phyloP scores from a whole-genome alignment of 2,888 invertebrate genomes.

The Drosophila picticornis region DNA sequence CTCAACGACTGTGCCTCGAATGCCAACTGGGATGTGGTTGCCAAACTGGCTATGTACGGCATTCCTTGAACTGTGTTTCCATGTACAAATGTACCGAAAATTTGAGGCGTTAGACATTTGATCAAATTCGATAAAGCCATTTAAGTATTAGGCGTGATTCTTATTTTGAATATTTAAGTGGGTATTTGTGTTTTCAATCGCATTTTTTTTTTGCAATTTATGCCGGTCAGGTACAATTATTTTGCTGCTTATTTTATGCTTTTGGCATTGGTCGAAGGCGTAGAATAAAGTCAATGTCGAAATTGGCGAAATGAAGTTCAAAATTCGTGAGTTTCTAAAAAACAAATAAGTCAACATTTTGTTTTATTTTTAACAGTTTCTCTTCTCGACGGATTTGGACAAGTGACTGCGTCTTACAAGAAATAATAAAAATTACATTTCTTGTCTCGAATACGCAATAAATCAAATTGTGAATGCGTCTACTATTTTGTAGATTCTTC shows the following conservation, averaged over 20 bases:
- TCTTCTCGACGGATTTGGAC: background rate
- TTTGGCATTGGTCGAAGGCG: background rate
- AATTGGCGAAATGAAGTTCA: conserved; percentile 6
- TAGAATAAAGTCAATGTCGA: background rate
- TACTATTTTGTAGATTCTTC: conserved; percentile 21
- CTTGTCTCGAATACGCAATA: conserved; percentile 38
- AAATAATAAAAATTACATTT: conserved; percentile 7
- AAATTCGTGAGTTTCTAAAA: conserved; percentile 25
- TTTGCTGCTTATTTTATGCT: conserved; percentile 22
- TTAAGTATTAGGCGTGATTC: conserved; percentile 6
- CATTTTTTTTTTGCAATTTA: conserved; percentile 8
- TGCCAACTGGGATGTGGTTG: conserved; percentile 58
- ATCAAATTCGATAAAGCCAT: background rate
- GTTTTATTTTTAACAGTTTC: conserved; percentile 27
- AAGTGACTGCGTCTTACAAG: conserved; percentile 6
- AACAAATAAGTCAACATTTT: background rate
- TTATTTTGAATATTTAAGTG: background rate
- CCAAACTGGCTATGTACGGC: conserved; percentile 42
- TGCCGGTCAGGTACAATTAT: background rate
- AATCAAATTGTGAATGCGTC: conserved; percentile 35
- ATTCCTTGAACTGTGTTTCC: conserved; percentile 34
- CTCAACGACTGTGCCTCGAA: fast-evolving
- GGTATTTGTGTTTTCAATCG: background rate
- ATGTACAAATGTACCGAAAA: conserved; percentile 24
- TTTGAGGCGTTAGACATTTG: background rate